Percentiles rank a stretch among this genome's conserved stretches.
phyloP scores from a whole-genome alignment of 1,140 invertebrate species.

The Eubasilissa regina region DNA sequence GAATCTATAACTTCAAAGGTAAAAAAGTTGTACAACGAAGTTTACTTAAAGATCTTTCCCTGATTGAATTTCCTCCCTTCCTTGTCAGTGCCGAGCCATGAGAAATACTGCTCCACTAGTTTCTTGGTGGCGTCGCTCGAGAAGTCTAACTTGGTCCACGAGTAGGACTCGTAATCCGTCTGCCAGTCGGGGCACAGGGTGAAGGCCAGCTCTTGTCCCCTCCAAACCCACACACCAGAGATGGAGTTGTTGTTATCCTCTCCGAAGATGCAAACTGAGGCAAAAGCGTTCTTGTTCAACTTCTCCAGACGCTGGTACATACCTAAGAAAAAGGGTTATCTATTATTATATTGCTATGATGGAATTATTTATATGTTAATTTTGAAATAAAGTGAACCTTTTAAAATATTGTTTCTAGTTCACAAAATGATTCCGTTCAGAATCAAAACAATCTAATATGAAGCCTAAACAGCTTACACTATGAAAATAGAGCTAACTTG shows the following conservation, averaged over 20 bases:
- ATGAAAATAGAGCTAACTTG: too few species aligned
- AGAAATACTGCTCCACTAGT: constrained; percentile 93
- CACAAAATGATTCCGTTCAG: too few species aligned
- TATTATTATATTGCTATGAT: background rate
- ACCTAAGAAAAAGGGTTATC: constrained; percentile 65
- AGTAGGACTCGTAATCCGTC: constrained; percentile 97
- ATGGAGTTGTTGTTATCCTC: constrained; percentile 94
- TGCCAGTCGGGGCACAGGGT: constrained; percentile 91
- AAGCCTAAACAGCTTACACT: too few species aligned
- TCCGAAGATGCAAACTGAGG: constrained; percentile 94
- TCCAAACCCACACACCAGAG: constrained; percentile 97
- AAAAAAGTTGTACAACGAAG: background rate
- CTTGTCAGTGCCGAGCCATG: constrained; percentile 92
- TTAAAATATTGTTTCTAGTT: too few species aligned
- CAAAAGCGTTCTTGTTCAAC: constrained; percentile 97
- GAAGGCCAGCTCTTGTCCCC: constrained; percentile 95
- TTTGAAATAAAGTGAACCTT: too few species aligned
- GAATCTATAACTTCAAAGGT: constrained; percentile 39
- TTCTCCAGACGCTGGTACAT: constrained; percentile 99
- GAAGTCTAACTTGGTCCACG: constrained; percentile 96
- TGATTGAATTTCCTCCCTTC: constrained; percentile 95
- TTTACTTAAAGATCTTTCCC: constrained; percentile 98
- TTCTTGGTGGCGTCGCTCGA: constrained; percentile 88
- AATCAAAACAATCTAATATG: too few species aligned
- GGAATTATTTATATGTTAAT: too few species aligned